These are phyloP conservation scores for Tetropium fuscum DNA, from an alignment of 2,888 invertebrate species.

Conservation along the genomic window DNA sequence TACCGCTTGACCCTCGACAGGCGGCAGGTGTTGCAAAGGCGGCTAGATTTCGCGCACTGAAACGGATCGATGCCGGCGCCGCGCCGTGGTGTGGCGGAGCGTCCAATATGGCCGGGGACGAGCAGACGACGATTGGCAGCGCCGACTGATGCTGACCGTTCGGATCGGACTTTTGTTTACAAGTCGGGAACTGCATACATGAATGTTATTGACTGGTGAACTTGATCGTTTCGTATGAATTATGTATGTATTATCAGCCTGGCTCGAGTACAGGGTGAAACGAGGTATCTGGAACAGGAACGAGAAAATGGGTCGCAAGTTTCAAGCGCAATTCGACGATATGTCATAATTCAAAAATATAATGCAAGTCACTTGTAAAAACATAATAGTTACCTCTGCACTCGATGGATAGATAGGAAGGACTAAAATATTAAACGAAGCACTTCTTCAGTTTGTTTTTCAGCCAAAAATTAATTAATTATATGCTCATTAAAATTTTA, in stretches of 20 bases:
- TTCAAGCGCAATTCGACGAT: too few species aligned
- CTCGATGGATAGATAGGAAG: too few species aligned
- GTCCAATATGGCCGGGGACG: conserved; percentile 38
- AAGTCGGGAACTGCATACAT: background rate
- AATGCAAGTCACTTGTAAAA: too few species aligned
- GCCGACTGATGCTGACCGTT: conserved; percentile 13
- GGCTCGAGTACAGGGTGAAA: background rate
- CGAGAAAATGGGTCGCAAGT: too few species aligned
- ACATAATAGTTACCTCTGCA: too few species aligned
- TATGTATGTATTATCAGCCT: background rate
- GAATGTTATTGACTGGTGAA: conserved; percentile 12
- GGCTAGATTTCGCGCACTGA: conserved; percentile 49
- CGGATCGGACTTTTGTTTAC: conserved; percentile 13
- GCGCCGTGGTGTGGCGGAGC: conserved; percentile 30
- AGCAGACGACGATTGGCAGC: conserved; percentile 3
- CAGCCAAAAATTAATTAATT: too few species aligned
- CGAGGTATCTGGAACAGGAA: too few species aligned
- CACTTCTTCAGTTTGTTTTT: too few species aligned
- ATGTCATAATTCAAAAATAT: too few species aligned
- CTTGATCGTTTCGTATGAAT: conserved; percentile 9
- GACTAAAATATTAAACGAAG: too few species aligned
- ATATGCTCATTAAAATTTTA: too few species aligned
- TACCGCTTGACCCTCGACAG: conserved; percentile 43
- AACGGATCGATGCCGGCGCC: conserved; percentile 45
- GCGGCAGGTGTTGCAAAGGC: conserved; percentile 45